Evolutionary conservation across 2,888 invertebrate species (phyloP).

Genomic region (Drosophila algonquin): DNA sequence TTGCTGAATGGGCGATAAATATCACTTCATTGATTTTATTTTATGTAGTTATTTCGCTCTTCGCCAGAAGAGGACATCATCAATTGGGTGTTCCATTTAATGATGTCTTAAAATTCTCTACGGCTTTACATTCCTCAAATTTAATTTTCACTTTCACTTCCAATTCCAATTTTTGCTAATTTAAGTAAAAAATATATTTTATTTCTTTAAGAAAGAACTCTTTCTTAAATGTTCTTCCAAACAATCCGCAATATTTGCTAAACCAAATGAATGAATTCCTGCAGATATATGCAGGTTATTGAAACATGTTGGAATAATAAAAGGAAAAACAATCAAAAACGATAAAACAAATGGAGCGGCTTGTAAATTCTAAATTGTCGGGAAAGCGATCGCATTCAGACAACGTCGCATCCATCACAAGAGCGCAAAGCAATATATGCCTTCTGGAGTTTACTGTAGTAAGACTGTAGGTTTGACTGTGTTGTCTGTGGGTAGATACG

Average conservation of each 20-base stretch:
- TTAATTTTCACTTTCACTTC: too few relatives aligned
- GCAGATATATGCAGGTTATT: too few relatives aligned
- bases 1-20: not conserved
- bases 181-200: not conserved
- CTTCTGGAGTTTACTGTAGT: not conserved
- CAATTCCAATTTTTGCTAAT: too few relatives aligned
- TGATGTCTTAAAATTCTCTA: not conserved
- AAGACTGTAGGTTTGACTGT: not conserved
- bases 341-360: not conserved
- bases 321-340: not conserved
- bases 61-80: not conserved
- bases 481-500: not conserved
- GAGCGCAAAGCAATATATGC: not conserved
- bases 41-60: not conserved
- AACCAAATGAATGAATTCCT: too few relatives aligned
- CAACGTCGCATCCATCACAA: not conserved
- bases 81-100: not conserved
- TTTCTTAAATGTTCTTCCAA: not conserved
- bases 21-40: not conserved
- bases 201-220: not conserved
- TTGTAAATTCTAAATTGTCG: not conserved
- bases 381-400: not conserved
- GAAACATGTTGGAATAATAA: not conserved
- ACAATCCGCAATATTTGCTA: not conserved
- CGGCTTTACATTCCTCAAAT: not conserved